Base-by-base conservation (phyloP, 1,140 invertebrate genomes). In the Mylabris phalerata region DNA sequence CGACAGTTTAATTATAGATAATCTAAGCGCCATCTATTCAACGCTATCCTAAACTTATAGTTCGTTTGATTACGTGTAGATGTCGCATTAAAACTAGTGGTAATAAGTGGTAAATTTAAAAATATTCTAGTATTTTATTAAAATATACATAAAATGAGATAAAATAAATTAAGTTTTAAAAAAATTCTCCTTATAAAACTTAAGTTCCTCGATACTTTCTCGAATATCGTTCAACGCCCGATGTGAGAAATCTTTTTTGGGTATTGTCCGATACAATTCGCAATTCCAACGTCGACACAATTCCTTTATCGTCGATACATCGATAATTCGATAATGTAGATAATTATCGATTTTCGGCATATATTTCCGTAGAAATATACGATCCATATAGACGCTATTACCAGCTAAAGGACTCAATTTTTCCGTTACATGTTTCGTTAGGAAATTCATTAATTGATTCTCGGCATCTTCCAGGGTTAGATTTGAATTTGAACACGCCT, bases 251-350 rank as follows among this genome's bases (percentile, higher is more conserved):
- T 68, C 70, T 70, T 96, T 96, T 41, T 72, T 67, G 1, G 89
- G 89, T 38, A 76, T 73, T 9, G 68, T 66, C 51, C 77, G 68
- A 67, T 75, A 82, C 19, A 85, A 70, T 39, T 78, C 71, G 3
- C 79, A 79, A 73, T 86, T 85, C 92, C 93, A 95, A 24, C 90
- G 73, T 48, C 81, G 80, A 27, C 76, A 82, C 62, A 98, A 68
- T 77, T 97, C 94, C 75, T 96, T 97, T 1, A 98, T 75, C 3
- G 88, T 83, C 38, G 88, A 92, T 3, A 97, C 93, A 82, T 98
- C 95, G 50, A 98, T 86, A 24, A 93, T 87, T 68, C 95, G 82
- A 75, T 98, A 97, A 75, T 98, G 93, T 54, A 98, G 77, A 75
- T 94, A 90, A 9, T 85, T 68, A 68, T 89, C 70, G 10, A 94